Percentiles rank a stretch among this genome's conserved stretches.
phyloP scores from a whole-genome alignment of 2,797 vertebrate species.

The Microctenopoma lineatum region DNA sequence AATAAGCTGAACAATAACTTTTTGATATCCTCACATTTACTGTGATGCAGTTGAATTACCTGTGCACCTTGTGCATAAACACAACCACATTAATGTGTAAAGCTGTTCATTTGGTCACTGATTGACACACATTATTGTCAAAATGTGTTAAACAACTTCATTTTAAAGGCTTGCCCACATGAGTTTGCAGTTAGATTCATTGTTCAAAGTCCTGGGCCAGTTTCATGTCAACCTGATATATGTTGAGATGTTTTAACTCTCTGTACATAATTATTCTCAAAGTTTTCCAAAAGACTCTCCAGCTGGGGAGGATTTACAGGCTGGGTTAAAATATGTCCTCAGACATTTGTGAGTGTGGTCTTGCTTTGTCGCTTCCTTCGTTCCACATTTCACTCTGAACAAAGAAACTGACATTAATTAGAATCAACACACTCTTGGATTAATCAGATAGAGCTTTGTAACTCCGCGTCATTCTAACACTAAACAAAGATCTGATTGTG shows the following conservation, averaged over 20 bases:
- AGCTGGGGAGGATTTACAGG: not conserved
- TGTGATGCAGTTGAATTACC: not conserved
- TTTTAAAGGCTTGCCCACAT: conserved; percentile 10
- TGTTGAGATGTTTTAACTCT: not conserved
- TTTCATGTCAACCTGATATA: conserved; percentile 32
- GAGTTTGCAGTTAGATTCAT: conserved; percentile 20
- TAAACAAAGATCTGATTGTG: conserved; percentile 48
- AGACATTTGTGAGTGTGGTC: conserved; percentile 1
- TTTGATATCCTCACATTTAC: no score
- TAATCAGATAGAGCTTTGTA: conserved; percentile 37
- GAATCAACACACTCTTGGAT: conserved; percentile 19
- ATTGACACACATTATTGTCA: conserved; percentile 9
- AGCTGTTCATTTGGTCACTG: conserved; percentile 6
- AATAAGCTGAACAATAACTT: no score
- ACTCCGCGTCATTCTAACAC: conserved; percentile 22
- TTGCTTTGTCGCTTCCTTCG: not conserved
- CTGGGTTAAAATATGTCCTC: not conserved
- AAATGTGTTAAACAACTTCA: conserved; percentile 15
- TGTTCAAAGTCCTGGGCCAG: conserved; percentile 7
- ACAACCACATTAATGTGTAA: conserved; percentile 2
- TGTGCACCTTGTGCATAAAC: conserved; percentile 1
- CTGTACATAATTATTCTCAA: not conserved
- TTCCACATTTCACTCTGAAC: conserved; percentile 23
- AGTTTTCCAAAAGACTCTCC: no score
- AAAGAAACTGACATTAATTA: conserved; percentile 3